Evolutionary conservation across 35 echinoderm and acorn worm genomes (phyloP).

Genomic region (Ophioderma brevispina): DNA sequence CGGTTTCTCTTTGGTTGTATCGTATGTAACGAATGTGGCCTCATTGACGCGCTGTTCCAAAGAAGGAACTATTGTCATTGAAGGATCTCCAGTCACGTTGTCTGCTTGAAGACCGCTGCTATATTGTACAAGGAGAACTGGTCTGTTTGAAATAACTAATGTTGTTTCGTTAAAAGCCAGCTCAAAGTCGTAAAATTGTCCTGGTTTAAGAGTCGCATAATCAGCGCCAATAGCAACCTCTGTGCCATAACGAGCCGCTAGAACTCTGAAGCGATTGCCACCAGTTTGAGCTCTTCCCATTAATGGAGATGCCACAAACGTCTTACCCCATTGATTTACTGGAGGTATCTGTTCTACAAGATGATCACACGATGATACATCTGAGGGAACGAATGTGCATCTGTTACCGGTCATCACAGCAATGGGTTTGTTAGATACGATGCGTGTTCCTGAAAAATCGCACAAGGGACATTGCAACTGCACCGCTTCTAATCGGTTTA

Average conservation of each 20-base stretch:
- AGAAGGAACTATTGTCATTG: slow-evolving; percentile 61
- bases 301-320: slow-evolving; percentile 36
- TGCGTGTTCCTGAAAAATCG: slow-evolving; percentile 47
- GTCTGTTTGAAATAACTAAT: slow-evolving; percentile 29
- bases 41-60: slow-evolving; percentile 49
- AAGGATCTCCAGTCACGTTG: slow-evolving; percentile 34
- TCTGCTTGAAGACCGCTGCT: slow-evolving; percentile 31
- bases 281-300: not conserved
- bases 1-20: slow-evolving; percentile 19
- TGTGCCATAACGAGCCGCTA: slow-evolving; percentile 20
- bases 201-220: not conserved
- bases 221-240: not conserved
- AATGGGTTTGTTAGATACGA: slow-evolving; percentile 57
- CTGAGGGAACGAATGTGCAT: slow-evolving; percentile 17
- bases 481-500: slow-evolving; percentile 33
- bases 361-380: slow-evolving; percentile 45
- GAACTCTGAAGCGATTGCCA: slow-evolving; percentile 13
- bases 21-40: slow-evolving; percentile 45
- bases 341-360: slow-evolving; percentile 64
- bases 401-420: slow-evolving; percentile 47
- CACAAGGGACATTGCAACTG: not conserved
- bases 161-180: slow-evolving; percentile 2
- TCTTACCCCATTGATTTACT: slow-evolving; percentile 37
- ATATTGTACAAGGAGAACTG: slow-evolving; percentile 29
- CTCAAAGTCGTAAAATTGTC: slow-evolving; percentile 39